These are phyloP conservation scores for Chloropsis cyanopogon DNA, from an alignment of 2,113 vertebrate genomes.

Conservation along the genomic window DNA sequence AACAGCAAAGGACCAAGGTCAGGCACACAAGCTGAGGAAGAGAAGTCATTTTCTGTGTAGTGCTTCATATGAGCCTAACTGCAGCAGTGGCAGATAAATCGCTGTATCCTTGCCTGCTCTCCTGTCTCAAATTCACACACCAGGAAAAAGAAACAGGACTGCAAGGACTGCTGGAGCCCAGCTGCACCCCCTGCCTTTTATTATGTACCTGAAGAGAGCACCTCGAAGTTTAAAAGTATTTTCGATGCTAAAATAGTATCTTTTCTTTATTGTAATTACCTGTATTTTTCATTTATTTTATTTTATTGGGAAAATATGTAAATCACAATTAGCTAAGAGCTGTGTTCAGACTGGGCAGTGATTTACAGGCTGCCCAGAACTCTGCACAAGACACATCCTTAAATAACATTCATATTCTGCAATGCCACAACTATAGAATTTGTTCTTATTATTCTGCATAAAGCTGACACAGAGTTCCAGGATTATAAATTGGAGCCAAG, in stretches of 20 bases:
- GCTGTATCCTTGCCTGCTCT: not conserved
- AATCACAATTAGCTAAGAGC: not conserved
- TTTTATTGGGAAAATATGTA: not conserved
- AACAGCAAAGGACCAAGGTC: conserved; percentile 7
- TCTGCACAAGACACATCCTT: not conserved
- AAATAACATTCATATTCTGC: conserved; percentile 37
- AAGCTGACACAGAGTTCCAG: conserved; percentile 11
- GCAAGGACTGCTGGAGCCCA: not conserved
- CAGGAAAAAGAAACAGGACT: not conserved
- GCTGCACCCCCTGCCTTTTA: not conserved
- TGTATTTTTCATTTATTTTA: not conserved
- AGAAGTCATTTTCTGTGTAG: not conserved
- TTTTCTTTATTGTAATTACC: not conserved
- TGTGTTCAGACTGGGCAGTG: not conserved
- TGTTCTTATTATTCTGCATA: conserved; percentile 32
- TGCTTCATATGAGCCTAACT: not conserved
- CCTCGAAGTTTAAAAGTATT: not conserved
- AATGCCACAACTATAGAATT: not conserved
- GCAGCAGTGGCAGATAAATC: not conserved
- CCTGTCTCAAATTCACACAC: not conserved
- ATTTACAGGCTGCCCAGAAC: conserved; percentile 12
- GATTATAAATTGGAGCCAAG: not conserved
- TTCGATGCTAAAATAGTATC: not conserved
- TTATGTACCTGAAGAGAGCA: not conserved
- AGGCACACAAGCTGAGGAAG: not conserved